These are phyloP conservation scores for Eristalis intricaria DNA, from an alignment of 2,888 invertebrate genomes.

Conservation along the genomic window DNA sequence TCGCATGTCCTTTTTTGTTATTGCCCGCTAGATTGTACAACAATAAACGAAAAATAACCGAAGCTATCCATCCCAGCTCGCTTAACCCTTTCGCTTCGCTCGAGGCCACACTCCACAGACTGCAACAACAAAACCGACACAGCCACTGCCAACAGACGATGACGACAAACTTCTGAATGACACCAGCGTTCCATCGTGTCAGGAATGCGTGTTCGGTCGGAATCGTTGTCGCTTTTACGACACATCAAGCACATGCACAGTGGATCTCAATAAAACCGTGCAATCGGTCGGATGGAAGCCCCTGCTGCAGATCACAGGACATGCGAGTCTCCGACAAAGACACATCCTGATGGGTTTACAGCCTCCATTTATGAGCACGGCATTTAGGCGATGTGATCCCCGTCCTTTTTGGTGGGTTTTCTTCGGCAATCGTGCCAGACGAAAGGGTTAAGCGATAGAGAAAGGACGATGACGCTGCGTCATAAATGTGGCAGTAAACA, in stretches of 20 bases:
- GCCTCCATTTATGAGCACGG: conserved; percentile 50
- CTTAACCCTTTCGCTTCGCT: conserved; percentile 59
- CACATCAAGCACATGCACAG: conserved; percentile 39
- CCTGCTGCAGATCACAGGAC: conserved; percentile 31
- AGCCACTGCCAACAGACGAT: neutral
- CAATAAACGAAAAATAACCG: neutral
- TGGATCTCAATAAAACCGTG: conserved; percentile 25
- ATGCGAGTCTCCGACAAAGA: conserved; percentile 66
- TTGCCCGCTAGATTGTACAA: neutral
- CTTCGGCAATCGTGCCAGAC: neutral
- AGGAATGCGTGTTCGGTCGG: neutral
- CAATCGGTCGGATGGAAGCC: neutral
- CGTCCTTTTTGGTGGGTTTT: neutral
- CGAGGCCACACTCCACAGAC: neutral
- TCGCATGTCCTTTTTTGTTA: neutral
- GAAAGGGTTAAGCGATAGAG: conserved; percentile 61
- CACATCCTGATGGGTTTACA: conserved; percentile 69
- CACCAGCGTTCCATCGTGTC: neutral
- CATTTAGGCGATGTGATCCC: conserved; percentile 56
- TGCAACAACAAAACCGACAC: neutral
- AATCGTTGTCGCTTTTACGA: conserved; percentile 28
- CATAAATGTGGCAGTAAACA: conserved; percentile 45
- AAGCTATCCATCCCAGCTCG: neutral
- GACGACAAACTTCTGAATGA: conserved; percentile 4
- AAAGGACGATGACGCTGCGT: conserved; percentile 35